Evolutionary conservation across 2,888 invertebrate species (phyloP).

Genomic region (Acanthosoma haemorrhoidale): DNA sequence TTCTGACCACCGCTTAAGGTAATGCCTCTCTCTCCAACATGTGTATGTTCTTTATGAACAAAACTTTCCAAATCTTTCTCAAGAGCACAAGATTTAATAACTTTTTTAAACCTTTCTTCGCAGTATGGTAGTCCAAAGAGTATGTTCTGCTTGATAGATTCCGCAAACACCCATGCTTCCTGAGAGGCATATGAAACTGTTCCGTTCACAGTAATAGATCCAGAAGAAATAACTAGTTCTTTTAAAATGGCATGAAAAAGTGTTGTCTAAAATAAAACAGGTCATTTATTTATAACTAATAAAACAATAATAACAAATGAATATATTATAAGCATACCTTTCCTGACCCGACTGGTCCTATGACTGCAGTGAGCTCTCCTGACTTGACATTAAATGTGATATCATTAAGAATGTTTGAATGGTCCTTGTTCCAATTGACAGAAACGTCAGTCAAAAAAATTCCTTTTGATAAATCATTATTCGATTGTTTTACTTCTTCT

Average conservation of each 20-base stretch:
- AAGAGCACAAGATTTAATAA: constrained; percentile 62
- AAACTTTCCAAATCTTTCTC: constrained; percentile 65
- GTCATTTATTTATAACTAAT: background rate
- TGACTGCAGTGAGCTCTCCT: constrained; percentile 62
- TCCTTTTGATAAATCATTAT: background rate
- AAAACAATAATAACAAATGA: constrained; percentile 46
- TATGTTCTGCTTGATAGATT: constrained; percentile 85
- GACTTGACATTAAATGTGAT: constrained; percentile 52
- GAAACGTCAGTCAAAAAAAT: constrained; percentile 43
- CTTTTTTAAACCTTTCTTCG: constrained; percentile 60
- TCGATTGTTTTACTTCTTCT: background rate
- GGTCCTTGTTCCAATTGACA: constrained; percentile 52
- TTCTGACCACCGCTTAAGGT: constrained; percentile 79
- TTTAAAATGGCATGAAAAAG: constrained; percentile 67
- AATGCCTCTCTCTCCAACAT: constrained; percentile 76
- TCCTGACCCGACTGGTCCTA: constrained; percentile 71
- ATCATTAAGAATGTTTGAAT: constrained; percentile 51
- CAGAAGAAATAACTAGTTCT: constrained; percentile 64
- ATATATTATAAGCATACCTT: constrained; percentile 50
- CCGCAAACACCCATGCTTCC: constrained; percentile 79
- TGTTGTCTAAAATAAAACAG: constrained; percentile 51
- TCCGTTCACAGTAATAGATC: constrained; percentile 62
- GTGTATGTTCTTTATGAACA: constrained; percentile 67
- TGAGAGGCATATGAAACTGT: constrained; percentile 74
- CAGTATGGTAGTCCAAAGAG: constrained; percentile 77